These are phyloP conservation scores for Rhinogobio ventralis DNA, from an alignment of 2,797 vertebrate genomes.

Conservation along the genomic window DNA sequence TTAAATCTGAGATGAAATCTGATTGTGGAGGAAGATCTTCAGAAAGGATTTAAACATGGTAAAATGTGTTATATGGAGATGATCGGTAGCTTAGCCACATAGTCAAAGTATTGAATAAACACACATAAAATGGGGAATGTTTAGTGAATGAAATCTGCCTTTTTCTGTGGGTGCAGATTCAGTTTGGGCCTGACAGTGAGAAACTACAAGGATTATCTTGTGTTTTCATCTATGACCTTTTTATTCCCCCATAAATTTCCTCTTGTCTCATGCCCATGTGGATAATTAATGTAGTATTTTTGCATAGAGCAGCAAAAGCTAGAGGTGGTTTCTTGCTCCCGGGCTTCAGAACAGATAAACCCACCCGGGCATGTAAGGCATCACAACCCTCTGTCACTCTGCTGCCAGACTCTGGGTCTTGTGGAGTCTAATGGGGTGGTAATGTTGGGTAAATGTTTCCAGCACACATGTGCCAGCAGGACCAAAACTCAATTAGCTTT, in stretches of 20 bases:
- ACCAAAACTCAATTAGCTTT: constrained; percentile 75
- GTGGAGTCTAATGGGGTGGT: constrained; percentile 72
- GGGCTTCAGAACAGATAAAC: background rate
- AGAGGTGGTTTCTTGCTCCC: background rate
- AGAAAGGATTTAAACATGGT: background rate
- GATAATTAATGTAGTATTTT: constrained; percentile 11
- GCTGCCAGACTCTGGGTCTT: constrained; percentile 63
- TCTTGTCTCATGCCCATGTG: constrained; percentile 4
- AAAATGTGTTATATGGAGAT: background rate
- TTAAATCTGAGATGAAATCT: background rate
- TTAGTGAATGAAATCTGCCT: background rate
- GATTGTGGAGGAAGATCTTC: background rate
- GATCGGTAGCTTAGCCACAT: background rate
- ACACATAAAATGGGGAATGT: background rate
- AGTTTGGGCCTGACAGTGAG: background rate
- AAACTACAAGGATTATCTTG: background rate
- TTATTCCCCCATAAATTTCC: constrained; percentile 5
- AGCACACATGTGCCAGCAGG: constrained; percentile 75
- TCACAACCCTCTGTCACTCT: background rate
- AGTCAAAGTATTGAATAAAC: background rate
- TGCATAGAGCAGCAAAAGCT: constrained; percentile 24
- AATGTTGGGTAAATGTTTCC: constrained; percentile 78
- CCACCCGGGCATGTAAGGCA: constrained; percentile 41
- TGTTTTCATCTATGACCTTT: constrained; percentile 33
- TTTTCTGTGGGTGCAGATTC: background rate